A percentile compares a stretch with the other conserved stretches of the same genome.
phyloP scores from a whole-genome alignment of 2,113 vertebrate species.

The Vimba vimba region DNA sequence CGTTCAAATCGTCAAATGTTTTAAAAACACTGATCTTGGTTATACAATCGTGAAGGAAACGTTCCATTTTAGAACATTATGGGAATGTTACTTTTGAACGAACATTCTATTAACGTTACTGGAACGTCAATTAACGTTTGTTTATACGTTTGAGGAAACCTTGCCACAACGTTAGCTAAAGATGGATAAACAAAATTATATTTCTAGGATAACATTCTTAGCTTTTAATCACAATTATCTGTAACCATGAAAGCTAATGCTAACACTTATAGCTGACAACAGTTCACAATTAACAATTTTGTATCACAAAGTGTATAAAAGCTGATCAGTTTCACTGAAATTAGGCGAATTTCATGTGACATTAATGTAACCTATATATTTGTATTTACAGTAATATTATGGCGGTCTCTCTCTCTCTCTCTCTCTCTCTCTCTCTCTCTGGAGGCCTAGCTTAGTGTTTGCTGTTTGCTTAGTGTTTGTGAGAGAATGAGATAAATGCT shows the following conservation, averaged over 20 bases:
- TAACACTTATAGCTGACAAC: neutral
- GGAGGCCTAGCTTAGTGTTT: neutral
- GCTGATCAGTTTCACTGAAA: neutral
- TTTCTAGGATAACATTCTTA: neutral
- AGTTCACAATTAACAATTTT: neutral
- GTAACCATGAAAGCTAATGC: neutral
- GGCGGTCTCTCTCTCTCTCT: too few species aligned
- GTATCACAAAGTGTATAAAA: neutral
- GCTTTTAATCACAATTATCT: neutral
- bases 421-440: neutral
- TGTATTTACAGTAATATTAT: neutral
- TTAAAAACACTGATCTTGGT: too few species aligned
- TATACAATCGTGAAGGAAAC: too few species aligned
- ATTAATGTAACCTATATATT: neutral
- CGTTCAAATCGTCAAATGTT: too few species aligned
- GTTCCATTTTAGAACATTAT: too few species aligned
- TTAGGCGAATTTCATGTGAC: neutral
- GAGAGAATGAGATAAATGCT: neutral
- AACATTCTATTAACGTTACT: too few species aligned
- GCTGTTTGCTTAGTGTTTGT: too few species aligned
- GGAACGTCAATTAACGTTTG: too few species aligned
- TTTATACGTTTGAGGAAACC: too few species aligned
- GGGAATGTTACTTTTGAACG: too few species aligned
- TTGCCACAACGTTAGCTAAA: too few species aligned
- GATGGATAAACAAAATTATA: neutral